Evolutionary conservation across 2,113 vertebrate genomes (phyloP).

Genomic region (Thomomys bottae): DNA sequence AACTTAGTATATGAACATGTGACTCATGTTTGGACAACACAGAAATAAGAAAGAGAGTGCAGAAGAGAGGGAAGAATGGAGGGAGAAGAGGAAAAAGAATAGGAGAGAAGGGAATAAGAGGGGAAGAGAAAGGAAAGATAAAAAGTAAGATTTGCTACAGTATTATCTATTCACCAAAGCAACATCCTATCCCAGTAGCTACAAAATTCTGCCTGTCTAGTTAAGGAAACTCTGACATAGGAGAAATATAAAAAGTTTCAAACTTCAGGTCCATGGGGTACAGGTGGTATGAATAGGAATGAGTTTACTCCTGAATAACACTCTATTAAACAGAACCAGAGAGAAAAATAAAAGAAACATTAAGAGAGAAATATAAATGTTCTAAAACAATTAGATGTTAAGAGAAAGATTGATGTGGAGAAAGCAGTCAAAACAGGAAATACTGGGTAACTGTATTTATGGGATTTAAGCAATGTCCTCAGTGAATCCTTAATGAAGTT

Average conservation of each 20-base stretch:
- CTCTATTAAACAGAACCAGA: not conserved
- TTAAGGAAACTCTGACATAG: not conserved
- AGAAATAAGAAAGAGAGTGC: not conserved
- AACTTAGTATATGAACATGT: not conserved
- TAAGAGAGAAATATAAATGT: not conserved
- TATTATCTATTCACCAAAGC: not conserved
- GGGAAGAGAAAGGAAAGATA: not conserved
- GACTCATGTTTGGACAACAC: not conserved
- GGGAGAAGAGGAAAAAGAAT: rapidly evolving
- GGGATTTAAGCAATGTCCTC: not conserved
- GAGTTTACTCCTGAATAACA: not conserved
- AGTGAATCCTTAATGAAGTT: not conserved
- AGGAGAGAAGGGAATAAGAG: rapidly evolving
- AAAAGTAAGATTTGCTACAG: not conserved
- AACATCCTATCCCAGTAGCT: not conserved
- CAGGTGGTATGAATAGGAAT: no score
- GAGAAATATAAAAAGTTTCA: not conserved
- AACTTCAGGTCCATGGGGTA: not conserved
- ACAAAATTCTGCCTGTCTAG: not conserved
- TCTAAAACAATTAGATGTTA: not conserved
- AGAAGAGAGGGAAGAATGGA: rapidly evolving
- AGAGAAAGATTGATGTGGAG: not conserved
- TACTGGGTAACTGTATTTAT: not conserved
- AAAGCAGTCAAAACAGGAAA: not conserved
- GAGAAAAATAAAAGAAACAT: not conserved